Conservation (phyloP, 2,888 invertebrate species). For the Thymelicus lineola region DNA sequence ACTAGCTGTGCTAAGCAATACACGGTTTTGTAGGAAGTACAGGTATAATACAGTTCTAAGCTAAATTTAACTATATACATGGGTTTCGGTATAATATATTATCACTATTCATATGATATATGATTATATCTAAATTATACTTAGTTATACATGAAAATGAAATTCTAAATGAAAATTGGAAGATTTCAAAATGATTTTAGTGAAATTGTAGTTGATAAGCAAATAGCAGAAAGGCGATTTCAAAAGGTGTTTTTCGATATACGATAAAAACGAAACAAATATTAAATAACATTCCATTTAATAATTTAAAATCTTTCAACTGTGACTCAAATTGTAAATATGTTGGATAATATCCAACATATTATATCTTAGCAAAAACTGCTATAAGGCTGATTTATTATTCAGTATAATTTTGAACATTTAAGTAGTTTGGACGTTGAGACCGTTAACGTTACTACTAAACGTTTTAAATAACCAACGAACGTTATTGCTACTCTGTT, state of each 20-base stretch:
- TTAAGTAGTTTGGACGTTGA: constrained; percentile 17
- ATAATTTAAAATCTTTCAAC: too few relatives aligned
- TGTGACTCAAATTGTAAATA: constrained; percentile 20
- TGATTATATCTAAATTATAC: constrained; percentile 28
- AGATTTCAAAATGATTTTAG: constrained; percentile 16
- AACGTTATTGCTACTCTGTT: constrained; percentile 25
- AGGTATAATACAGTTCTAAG: constrained; percentile 30
- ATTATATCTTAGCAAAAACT: constrained; percentile 23
- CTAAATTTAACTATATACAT: constrained; percentile 34
- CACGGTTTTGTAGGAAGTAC: constrained; percentile 27
- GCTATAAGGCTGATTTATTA: constrained; percentile 21
- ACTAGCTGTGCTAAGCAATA: constrained; percentile 33
- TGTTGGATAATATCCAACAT: too few relatives aligned
- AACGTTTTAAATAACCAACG: constrained; percentile 27
- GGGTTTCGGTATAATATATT: constrained; percentile 32
- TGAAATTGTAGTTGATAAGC: constrained; percentile 23
- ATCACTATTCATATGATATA: constrained; percentile 36
- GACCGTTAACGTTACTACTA: constrained; percentile 6
- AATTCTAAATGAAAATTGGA: constrained; percentile 19
- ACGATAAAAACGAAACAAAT: neutral
- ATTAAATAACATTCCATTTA: too few relatives aligned
- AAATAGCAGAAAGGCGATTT: constrained; percentile 27
- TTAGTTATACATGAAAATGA: constrained; percentile 35
- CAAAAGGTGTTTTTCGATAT: neutral
- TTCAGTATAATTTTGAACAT: constrained; percentile 10